Conservation (phyloP, 2,113 vertebrate species). For the Gavialis gangeticus region DNA sequence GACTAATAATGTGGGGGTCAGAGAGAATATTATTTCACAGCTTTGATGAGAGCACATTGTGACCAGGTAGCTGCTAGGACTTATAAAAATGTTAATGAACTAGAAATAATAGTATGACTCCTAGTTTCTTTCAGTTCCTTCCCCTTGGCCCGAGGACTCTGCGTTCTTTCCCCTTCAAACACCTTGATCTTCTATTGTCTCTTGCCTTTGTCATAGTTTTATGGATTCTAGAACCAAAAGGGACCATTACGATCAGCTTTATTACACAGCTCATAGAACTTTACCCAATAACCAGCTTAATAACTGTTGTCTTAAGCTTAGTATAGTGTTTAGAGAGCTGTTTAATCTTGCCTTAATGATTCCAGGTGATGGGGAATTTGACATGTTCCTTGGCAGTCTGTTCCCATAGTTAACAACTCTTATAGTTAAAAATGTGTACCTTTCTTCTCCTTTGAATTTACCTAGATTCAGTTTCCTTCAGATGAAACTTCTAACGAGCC, state of each 20-base stretch:
- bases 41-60: slow-evolving; percentile 1
- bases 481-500: neutral
- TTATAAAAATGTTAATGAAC: slow-evolving; percentile 38
- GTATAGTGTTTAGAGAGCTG: neutral
- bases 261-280: neutral
- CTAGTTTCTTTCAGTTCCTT: neutral
- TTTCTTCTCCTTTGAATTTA: neutral
- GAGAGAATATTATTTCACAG: neutral
- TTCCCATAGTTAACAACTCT: neutral
- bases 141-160: neutral
- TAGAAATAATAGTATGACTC: neutral
- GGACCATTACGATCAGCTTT: neutral
- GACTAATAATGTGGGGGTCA: slow-evolving; percentile 25
- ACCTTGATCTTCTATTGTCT: neutral
- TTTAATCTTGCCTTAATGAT: neutral
- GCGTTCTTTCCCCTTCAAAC: neutral
- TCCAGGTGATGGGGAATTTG: neutral
- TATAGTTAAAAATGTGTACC: neutral
- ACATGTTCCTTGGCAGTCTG: neutral
- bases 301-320: neutral
- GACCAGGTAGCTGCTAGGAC: slow-evolving; percentile 25
- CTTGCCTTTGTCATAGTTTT: neutral
- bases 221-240: neutral
- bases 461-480: neutral
- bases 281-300: neutral